Evolutionary conservation across 2,888 invertebrate species (phyloP).

Genomic region (Sinohyriopsis cumingii): DNA sequence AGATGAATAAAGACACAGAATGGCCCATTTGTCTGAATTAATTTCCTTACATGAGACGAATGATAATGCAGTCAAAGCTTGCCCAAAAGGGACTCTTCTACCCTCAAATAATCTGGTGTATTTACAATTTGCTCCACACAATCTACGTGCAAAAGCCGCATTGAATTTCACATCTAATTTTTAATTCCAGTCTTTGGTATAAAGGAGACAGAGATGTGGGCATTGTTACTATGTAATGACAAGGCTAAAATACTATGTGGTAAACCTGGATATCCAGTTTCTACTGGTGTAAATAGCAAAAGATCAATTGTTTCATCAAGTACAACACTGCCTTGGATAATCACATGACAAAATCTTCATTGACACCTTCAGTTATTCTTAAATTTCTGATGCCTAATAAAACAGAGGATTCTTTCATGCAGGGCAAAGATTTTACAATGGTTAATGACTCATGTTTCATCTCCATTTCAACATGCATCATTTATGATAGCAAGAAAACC

Average conservation of each 20-base stretch:
- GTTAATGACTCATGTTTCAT: constrained; percentile 19
- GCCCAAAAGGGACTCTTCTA: constrained; percentile 21
- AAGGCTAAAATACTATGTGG: constrained; percentile 34
- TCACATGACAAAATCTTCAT: constrained; percentile 19
- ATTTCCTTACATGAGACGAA: constrained; percentile 20
- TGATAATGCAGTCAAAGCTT: constrained; percentile 12
- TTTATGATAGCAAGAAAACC: not conserved
- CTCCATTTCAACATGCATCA: constrained; percentile 25
- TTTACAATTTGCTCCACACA: constrained; percentile 32
- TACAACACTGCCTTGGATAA: constrained; percentile 28
- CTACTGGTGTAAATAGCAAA: constrained; percentile 29
- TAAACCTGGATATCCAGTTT: constrained; percentile 16
- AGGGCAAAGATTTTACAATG: constrained; percentile 15
- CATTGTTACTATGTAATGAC: constrained; percentile 25
- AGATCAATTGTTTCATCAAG: constrained; percentile 15
- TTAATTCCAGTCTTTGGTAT: constrained; percentile 34
- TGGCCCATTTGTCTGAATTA: constrained; percentile 14
- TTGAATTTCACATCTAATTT: constrained; percentile 26
- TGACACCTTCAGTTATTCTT: constrained; percentile 30
- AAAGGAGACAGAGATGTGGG: constrained; percentile 19
- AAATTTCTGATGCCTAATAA: constrained; percentile 16
- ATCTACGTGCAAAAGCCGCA: constrained; percentile 24
- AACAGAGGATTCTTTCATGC: constrained; percentile 24
- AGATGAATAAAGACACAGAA: constrained; percentile 22
- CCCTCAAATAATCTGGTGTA: constrained; percentile 30